Conservation (phyloP, 2,113 vertebrate species). For the Hippopotamus amphibius region DNA sequence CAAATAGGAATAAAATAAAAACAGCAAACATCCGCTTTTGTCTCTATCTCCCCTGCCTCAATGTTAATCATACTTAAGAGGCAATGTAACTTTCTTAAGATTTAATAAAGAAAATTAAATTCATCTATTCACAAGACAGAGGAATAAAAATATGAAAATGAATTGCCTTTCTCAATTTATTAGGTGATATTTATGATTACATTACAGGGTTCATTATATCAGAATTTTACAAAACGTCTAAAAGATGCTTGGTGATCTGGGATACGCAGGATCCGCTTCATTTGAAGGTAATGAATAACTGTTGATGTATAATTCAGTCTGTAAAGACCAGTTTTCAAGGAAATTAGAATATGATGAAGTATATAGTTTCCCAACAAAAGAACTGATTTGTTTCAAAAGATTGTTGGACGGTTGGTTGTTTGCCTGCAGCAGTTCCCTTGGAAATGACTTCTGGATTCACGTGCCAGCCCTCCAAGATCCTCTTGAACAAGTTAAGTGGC, state of each 20-base stretch:
- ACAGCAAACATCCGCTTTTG: not conserved
- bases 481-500: not conserved
- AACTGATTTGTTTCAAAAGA: slow-evolving; percentile 8
- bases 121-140: not conserved
- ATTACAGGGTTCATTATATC: not conserved
- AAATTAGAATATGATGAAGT: not conserved
- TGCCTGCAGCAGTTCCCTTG: not conserved
- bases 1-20: not conserved
- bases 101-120: not conserved
- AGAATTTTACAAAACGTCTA: not conserved
- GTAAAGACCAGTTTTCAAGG: slow-evolving; percentile 13
- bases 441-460: not conserved
- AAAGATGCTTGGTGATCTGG: not conserved
- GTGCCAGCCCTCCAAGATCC: not conserved
- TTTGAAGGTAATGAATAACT: not conserved
- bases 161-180: not conserved
- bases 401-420: not conserved
- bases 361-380: not conserved
- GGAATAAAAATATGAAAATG: slow-evolving; percentile 2
- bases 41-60: not conserved
- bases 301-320: not conserved
- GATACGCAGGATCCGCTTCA: not conserved
- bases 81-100: not conserved
- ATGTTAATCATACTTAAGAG: not conserved
- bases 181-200: not conserved